Conservation (phyloP, 2,797 vertebrate genomes). For the Ara ararauna region DNA sequence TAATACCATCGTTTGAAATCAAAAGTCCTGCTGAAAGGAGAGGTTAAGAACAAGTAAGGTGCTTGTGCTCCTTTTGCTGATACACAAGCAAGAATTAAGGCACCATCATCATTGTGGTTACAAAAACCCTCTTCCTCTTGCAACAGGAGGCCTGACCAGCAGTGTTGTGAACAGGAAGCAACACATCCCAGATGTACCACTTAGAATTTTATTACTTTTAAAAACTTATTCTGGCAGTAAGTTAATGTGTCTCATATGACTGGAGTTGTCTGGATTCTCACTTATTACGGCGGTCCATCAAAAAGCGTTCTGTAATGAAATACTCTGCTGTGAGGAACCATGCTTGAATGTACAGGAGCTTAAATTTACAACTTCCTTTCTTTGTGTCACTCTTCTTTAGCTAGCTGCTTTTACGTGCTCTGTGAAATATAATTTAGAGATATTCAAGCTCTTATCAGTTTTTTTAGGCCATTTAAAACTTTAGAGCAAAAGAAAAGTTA, state of each 20-base stretch:
- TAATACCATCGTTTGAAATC: neutral
- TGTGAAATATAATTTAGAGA: neutral
- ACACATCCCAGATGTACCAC: neutral
- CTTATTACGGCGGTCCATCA: neutral
- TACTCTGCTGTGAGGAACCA: neutral
- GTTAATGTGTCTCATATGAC: neutral
- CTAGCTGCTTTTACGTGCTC: neutral
- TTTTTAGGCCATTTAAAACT: neutral
- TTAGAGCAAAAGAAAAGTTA: neutral
- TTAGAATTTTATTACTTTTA: neutral
- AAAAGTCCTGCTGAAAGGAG: neutral
- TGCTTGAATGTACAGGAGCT: neutral
- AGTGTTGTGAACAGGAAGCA: rapidly evolving
- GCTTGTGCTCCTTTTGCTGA: neutral
- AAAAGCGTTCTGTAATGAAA: neutral
- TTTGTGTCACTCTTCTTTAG: neutral
- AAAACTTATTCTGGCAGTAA: neutral
- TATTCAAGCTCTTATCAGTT: neutral
- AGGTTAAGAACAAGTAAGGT: neutral
- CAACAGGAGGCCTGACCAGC: neutral
- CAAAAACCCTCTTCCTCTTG: neutral
- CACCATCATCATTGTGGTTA: neutral
- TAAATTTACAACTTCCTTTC: neutral
- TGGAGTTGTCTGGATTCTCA: neutral
- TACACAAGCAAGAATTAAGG: neutral